Percentiles rank a stretch among this genome's conserved stretches.
Evolutionary conservation across 92 coral and sea anemone species (phyloP).

Genomic region (Porites rus): DNA sequence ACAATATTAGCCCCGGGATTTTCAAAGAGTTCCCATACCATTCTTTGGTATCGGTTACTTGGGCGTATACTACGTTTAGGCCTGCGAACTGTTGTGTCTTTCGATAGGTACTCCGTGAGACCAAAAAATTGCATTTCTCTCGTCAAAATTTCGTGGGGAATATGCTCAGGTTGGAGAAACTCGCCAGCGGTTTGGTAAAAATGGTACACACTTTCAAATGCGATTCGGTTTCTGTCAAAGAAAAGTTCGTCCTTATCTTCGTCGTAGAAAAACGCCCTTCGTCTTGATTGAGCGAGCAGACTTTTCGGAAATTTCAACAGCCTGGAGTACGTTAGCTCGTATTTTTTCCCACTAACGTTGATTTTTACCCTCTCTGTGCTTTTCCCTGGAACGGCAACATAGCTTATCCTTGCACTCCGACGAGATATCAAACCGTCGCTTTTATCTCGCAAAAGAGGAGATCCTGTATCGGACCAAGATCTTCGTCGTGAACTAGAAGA

Average conservation of each 20-base stretch:
- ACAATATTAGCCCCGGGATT: conserved; percentile 34
- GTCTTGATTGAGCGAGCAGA: conserved; percentile 55
- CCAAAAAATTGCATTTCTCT: conserved; percentile 75
- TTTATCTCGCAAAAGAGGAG: conserved; percentile 13
- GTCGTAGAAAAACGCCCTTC: conserved; percentile 61
- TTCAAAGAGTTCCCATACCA: conserved; percentile 64
- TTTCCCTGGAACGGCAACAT: conserved; percentile 36
- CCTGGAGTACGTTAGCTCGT: conserved; percentile 46
- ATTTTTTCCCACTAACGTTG: conserved; percentile 71
- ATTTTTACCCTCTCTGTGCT: conserved; percentile 36
- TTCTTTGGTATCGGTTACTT: conserved; percentile 34
- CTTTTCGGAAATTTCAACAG: conserved; percentile 65
- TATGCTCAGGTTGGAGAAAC: conserved; percentile 56
- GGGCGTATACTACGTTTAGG: conserved; percentile 12
- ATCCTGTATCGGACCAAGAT: conserved; percentile 27
- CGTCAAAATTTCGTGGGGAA: conserved; percentile 59
- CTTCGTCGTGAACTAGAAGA: conserved; percentile 2
- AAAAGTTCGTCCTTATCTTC: conserved; percentile 58
- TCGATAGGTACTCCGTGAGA: conserved; percentile 45
- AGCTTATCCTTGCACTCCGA: conserved; percentile 9
- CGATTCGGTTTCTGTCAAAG: conserved; percentile 76
- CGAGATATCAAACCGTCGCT: not conserved
- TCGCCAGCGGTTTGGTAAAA: conserved; percentile 65
- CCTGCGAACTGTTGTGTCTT: not conserved
- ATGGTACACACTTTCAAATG: conserved; percentile 64